Evolutionary conservation across 2,113 vertebrate species (phyloP), one percentile per base, ranked within the genome.

Genomic region (Cebidichthys violaceus): DNA sequence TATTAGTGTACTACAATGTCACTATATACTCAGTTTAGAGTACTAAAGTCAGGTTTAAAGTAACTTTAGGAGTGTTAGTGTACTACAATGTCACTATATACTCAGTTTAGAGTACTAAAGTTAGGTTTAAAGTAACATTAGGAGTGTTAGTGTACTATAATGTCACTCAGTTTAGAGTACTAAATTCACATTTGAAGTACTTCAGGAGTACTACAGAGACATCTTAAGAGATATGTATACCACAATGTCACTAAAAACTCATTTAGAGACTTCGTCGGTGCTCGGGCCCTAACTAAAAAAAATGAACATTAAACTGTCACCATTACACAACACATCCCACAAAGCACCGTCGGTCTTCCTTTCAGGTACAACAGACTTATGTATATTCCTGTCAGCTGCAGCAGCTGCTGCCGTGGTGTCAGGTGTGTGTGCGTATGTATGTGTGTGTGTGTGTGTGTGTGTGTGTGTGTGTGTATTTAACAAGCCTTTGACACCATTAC

Each of bases 371-470:
- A 7, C n/a, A 59, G 39, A 69, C 9, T 9, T 37, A 9, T 45
- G 10, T 45, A 18, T 47, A 47, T 52, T 14, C 18, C 18, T 8
- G 35, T 45, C 22, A 14, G 65, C 50, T 57, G 61, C 27, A 43
- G 73, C 82, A 33, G 73, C 54, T 52, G 77, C 68, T 55, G 43
- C 41, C 39, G 3, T 52, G 71, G 55, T 72, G 72, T 85, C 77
- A 73, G 83, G 86, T 86, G 50, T 22, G 65, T 87, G 79, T 57
- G 76, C 10, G 50, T n/a, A n/a, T n/a, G n/a, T n/a, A n/a, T 55
- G 10, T 13, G 55, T 57, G 55, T 35, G 60, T 64, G 9, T 4
- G n/a, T n/a, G n/a, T n/a, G 86, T 86, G 50, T 22, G 65, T 54
- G 22, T n/a, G 22, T 55, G 10, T 13, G 55, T 57, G 55, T 35